Percentiles rank a stretch among this genome's conserved stretches.
Evolutionary conservation across 2,888 invertebrate species (phyloP).

Genomic region (Labia minor): DNA sequence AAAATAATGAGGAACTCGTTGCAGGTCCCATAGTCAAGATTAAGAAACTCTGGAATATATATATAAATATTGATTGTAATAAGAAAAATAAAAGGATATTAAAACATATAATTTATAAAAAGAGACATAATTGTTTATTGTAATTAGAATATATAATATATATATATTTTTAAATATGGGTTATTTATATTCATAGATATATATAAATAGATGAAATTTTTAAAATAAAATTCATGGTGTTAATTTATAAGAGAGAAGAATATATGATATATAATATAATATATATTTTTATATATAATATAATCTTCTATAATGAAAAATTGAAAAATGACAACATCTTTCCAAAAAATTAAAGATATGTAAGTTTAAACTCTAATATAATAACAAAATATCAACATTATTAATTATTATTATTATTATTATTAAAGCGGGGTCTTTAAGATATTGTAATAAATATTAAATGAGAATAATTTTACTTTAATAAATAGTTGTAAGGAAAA

Average conservation of each 20-base stretch:
- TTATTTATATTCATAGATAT: background rate
- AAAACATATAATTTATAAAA: too few relatives aligned
- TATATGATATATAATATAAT: too few relatives aligned
- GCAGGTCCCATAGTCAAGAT: too few relatives aligned
- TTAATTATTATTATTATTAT: background rate
- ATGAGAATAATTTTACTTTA: background rate
- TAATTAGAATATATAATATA: slow-evolving; percentile 1
- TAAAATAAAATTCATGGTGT: background rate
- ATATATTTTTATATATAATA: background rate
- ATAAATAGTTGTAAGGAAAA: too few relatives aligned
- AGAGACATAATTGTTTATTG: background rate
- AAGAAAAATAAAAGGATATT: too few relatives aligned
- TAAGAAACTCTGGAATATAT: too few relatives aligned
- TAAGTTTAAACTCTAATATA: background rate
- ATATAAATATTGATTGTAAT: too few relatives aligned
- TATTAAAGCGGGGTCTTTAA: background rate
- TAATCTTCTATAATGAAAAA: background rate
- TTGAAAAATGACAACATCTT: background rate
- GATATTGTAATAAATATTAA: background rate
- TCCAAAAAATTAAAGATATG: background rate
- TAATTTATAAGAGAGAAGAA: background rate
- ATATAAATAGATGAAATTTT: background rate
- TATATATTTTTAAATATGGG: background rate
- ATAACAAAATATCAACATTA: slow-evolving; percentile 5
- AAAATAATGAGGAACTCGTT: too few relatives aligned